Evolutionary conservation across 2,797 vertebrate genomes (phyloP).

Genomic region (Sarcoramphus papa): DNA sequence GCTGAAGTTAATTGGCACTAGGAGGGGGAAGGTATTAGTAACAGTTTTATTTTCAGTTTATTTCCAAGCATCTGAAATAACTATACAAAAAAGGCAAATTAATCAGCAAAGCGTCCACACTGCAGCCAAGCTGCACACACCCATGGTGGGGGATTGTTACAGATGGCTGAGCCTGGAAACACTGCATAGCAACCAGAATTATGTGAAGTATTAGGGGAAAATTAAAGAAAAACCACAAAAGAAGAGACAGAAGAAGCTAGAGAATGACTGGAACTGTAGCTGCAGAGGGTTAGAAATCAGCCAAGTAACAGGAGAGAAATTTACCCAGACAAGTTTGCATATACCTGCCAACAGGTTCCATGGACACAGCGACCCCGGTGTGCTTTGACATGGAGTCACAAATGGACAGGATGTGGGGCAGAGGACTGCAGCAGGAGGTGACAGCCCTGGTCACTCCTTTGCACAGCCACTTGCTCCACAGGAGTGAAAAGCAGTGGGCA

Average conservation of each 20-base stretch:
- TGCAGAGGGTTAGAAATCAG: not conserved
- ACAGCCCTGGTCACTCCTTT: not conserved
- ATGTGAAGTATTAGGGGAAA: not conserved
- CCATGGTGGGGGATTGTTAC: not conserved
- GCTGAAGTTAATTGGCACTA: not conserved
- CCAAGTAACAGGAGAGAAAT: not conserved
- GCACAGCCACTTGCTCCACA: not conserved
- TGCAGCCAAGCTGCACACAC: conserved; percentile 18
- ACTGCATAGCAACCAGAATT: conserved; percentile 32
- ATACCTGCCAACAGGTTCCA: not conserved
- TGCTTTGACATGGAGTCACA: not conserved
- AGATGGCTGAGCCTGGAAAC: conserved; percentile 11
- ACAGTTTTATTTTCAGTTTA: not conserved
- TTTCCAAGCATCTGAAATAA: not conserved
- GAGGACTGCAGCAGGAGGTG: not conserved
- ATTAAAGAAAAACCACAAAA: not conserved
- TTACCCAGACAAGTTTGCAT: not conserved
- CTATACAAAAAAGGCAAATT: not conserved
- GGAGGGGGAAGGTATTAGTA: not conserved
- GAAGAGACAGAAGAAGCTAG: not conserved
- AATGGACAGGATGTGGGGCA: fast-evolving
- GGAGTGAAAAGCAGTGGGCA: not conserved
- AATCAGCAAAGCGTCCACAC: not conserved
- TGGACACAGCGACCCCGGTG: not conserved
- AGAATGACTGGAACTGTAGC: not conserved